Percentiles rank a stretch among this genome's conserved stretches.
These are phyloP conservation scores for Drosophila equinoxialis DNA, from an alignment of 1,140 invertebrate genomes.

Conservation along the genomic window DNA sequence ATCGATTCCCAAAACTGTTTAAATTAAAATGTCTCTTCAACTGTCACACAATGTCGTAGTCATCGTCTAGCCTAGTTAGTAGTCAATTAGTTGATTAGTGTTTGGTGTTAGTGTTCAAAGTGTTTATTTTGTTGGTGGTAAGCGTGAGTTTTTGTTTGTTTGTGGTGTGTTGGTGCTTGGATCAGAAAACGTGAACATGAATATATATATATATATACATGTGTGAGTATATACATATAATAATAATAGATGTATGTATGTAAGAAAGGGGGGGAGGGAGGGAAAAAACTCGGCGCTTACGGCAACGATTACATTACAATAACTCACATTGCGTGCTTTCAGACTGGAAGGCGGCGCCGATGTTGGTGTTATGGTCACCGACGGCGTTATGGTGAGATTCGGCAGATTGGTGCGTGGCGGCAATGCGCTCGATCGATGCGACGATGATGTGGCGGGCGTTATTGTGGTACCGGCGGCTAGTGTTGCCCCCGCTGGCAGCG, in stretches of 20 bases:
- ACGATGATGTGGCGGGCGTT: slow-evolving; percentile 69
- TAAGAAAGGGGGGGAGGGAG: neutral
- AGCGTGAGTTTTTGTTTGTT: slow-evolving; percentile 75
- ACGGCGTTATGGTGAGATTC: slow-evolving; percentile 86
- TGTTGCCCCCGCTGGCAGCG: slow-evolving; percentile 85
- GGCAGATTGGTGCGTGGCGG: slow-evolving; percentile 78
- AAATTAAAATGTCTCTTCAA: too few relatives aligned
- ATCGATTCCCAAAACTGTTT: too few relatives aligned
- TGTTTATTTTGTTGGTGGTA: slow-evolving; percentile 58
- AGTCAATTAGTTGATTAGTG: slow-evolving; percentile 42
- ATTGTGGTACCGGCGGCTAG: slow-evolving; percentile 84
- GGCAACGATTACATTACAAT: slow-evolving; percentile 83
- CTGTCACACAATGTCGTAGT: too few relatives aligned
- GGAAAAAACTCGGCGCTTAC: slow-evolving; percentile 78
- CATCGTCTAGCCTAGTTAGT: neutral
- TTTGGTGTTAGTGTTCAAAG: slow-evolving; percentile 25
- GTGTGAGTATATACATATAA: neutral
- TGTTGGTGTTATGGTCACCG: slow-evolving; percentile 88
- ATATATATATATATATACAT: neutral
- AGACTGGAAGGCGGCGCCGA: slow-evolving; percentile 86
- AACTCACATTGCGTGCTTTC: slow-evolving; percentile 84
- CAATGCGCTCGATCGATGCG: slow-evolving; percentile 65
- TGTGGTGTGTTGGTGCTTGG: slow-evolving; percentile 34
- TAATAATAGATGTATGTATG: too few relatives aligned
- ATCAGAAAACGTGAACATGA: slow-evolving; percentile 24